Evolutionary conservation across 2,888 invertebrate species (phyloP).

Genomic region (Pachliopta kotzebuea): DNA sequence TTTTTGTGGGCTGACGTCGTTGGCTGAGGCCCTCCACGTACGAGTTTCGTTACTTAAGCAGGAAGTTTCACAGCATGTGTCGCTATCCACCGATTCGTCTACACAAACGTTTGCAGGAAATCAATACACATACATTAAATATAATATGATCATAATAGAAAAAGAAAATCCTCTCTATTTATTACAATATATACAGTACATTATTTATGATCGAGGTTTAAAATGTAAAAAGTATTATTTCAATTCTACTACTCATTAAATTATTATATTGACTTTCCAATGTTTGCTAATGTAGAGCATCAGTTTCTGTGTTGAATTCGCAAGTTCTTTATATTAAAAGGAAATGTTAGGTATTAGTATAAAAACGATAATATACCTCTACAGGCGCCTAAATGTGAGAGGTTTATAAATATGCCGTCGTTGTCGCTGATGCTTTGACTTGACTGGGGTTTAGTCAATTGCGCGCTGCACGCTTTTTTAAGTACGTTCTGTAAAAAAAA

Average conservation of each 20-base stretch:
- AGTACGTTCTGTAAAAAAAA: slow-evolving; percentile 49
- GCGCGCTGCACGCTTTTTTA: slow-evolving; percentile 66
- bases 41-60: slow-evolving; percentile 37
- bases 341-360: too few relatives aligned
- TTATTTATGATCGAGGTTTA: too few relatives aligned
- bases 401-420: slow-evolving; percentile 64
- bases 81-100: slow-evolving; percentile 61
- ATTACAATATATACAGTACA: too few relatives aligned
- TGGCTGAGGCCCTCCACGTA: slow-evolving; percentile 57
- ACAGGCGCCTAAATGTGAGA: slow-evolving; percentile 53
- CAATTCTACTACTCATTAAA: too few relatives aligned
- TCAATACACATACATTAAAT: slow-evolving; percentile 6
- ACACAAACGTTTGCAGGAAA: neutral
- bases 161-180: too few relatives aligned
- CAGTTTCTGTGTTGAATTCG: too few relatives aligned
- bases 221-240: too few relatives aligned
- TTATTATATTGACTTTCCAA: too few relatives aligned
- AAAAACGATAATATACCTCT: slow-evolving; percentile 49
- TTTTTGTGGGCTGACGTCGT: slow-evolving; percentile 50
- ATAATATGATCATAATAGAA: too few relatives aligned
- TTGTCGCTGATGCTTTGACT: slow-evolving; percentile 59
- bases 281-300: too few relatives aligned
- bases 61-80: slow-evolving; percentile 48
- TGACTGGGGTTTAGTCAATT: slow-evolving; percentile 60
- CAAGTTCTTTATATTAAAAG: too few relatives aligned